A percentile compares a stretch with the other conserved stretches of the same genome.
Evolutionary conservation across 2,797 vertebrate species (phyloP).

Genomic region (Pelochelys cantorii): DNA sequence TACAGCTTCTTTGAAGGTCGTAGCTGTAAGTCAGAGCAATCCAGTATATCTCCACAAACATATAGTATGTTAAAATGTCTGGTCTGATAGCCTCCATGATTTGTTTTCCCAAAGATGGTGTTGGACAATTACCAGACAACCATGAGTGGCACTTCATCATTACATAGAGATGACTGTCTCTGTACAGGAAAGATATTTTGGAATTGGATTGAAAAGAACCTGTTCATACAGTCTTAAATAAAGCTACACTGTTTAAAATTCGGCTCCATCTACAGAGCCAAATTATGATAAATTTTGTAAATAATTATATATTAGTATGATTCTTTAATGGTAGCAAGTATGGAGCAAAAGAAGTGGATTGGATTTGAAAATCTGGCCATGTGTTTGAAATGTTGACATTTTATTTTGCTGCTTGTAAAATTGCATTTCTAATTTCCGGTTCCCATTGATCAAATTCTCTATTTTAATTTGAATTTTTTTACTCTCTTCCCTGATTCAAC

Average conservation of each 20-base stretch:
- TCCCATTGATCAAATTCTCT: conserved; percentile 18
- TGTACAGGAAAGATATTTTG: conserved; percentile 2
- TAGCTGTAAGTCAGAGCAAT: conserved; percentile 4
- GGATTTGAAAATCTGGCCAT: conserved; percentile 11
- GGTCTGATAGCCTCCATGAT: conserved; percentile 28
- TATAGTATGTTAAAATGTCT: conserved; percentile 29
- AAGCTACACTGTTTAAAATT: neutral
- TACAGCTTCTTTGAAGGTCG: conserved; percentile 5
- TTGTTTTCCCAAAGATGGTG: neutral
- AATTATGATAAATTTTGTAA: neutral
- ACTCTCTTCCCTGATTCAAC: conserved; percentile 36
- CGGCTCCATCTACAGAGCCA: neutral
- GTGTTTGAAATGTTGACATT: neutral
- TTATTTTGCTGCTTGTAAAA: conserved; percentile 28
- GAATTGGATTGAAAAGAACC: conserved; percentile 20
- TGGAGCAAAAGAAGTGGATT: neutral
- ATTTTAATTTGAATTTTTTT: conserved; percentile 53
- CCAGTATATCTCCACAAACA: neutral
- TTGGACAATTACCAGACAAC: conserved; percentile 15
- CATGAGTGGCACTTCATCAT: conserved; percentile 18
- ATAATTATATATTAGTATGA: neutral
- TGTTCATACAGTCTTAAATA: conserved; percentile 30
- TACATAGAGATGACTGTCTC: neutral
- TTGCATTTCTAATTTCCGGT: conserved; percentile 18
- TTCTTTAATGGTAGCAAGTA: neutral